Base-by-base conservation (phyloP, 1,140 invertebrate species). In the Neomicropteryx cornuta region DNA sequence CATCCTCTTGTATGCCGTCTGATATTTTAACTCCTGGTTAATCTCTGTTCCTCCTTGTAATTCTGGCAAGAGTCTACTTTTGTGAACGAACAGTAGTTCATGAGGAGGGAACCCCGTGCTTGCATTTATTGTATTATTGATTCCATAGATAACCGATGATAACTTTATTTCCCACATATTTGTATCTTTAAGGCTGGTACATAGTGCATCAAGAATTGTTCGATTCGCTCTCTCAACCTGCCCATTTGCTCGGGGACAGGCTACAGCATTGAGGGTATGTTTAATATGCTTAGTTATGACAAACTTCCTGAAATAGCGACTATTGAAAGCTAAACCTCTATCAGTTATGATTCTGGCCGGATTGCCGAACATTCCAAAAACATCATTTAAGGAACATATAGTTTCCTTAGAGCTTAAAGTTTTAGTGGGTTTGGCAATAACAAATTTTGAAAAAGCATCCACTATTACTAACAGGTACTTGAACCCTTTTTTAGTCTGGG, bases 371-470 rank as follows among this genome's bases (percentile, higher is more conserved):
- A 39, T 5, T 4, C 20, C 19, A 14, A 33, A 39, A 19, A 39
- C 33, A 19, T 39, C 22, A 18, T 13, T 39, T 16, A 39, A 14
- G 5, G 27, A 22, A 2, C 24, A 5, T 16, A 39, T 34, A 3
- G 38, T 39, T 17, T 39, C 38, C 4, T 33, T 28, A 17, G 38
- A 39, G 21, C 33, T 39, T 3, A 44, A 42, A 36, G 37, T 45
- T 20, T 40, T 41, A 6, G 44, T 46, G 4, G 49, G 44, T 32
- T 45, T 40, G 4, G 42, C 29, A 39, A 51, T 48, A 13, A 44
- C 39, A 38, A 47, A 62, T 39, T 56, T 58, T 1, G 46, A 55
- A 37, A 58, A 60, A 0, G 49, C 47, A 37, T 61, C 58, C 4
- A 59, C 46, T 0, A 52, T 23, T 5, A 55, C 50, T 0, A 64